These are phyloP conservation scores for Sclerurus mexicanus DNA, from an alignment of 2,113 vertebrate genomes.

Conservation along the genomic window DNA sequence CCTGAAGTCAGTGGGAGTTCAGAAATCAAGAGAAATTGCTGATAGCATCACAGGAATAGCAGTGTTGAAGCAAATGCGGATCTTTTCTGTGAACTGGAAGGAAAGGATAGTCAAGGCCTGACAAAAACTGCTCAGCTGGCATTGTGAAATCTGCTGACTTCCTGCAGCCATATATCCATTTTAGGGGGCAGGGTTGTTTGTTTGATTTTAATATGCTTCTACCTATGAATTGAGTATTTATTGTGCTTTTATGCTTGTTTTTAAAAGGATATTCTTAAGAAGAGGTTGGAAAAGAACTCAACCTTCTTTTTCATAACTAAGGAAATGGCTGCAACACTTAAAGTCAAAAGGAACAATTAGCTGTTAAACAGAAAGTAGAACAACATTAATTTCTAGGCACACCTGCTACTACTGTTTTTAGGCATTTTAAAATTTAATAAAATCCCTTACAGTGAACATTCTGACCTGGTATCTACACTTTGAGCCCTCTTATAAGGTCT, in stretches of 20 bases:
- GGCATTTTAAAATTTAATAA: not conserved
- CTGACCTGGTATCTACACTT: not conserved
- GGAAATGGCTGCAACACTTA: not conserved
- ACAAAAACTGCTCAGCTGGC: not conserved
- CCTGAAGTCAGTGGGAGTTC: not conserved
- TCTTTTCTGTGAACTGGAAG: not conserved
- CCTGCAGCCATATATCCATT: not conserved
- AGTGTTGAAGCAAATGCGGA: not conserved
- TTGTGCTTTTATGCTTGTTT: not conserved
- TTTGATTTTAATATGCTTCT: not conserved
- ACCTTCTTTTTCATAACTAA: not conserved
- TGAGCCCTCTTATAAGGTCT: not conserved
- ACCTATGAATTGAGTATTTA: not conserved
- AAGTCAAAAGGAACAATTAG: not conserved
- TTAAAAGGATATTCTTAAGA: not conserved
- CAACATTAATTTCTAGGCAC: not conserved
- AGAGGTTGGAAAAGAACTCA: not conserved
- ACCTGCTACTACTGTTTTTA: not conserved
- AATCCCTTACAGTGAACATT: not conserved
- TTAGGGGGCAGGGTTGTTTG: not conserved
- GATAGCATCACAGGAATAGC: fast-evolving
- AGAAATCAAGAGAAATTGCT: not conserved
- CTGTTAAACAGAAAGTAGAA: not conserved
- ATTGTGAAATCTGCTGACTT: not conserved
- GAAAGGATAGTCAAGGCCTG: not conserved